These are phyloP conservation scores for Heliconius erato DNA, from an alignment of 2,888 invertebrate genomes.

Conservation along the genomic window DNA sequence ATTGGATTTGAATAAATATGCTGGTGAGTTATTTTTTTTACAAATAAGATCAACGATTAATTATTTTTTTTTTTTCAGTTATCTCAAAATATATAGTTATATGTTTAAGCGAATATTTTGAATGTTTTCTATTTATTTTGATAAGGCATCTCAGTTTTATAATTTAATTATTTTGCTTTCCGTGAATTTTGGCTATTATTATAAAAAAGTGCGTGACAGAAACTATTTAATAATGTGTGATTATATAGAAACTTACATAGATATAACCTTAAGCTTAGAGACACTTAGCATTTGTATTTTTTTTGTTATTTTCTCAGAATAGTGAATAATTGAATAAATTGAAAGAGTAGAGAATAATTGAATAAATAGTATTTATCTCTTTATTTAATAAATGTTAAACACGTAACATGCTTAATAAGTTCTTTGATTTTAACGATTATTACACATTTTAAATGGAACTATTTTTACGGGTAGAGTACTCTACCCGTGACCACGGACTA, in stretches of 20 bases:
- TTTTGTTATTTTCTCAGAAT: neutral
- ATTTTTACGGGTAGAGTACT: too few relatives aligned
- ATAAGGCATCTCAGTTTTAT: neutral
- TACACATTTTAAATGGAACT: too few relatives aligned
- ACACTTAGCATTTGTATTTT: neutral
- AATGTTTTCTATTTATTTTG: neutral
- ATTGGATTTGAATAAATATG: slow-evolving; percentile 31
- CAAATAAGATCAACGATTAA: neutral
- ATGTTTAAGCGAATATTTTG: neutral
- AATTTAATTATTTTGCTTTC: neutral
- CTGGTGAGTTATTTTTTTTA: slow-evolving; percentile 7
- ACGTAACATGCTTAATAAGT: too few relatives aligned
- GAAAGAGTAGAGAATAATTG: neutral
- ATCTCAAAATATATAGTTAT: neutral
- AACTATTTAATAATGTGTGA: neutral
- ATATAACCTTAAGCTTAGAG: neutral
- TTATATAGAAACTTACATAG: neutral
- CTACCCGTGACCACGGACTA: too few relatives aligned
- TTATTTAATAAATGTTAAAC: neutral
- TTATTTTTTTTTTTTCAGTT: neutral
- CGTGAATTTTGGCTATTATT: slow-evolving; percentile 18
- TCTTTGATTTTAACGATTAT: too few relatives aligned
- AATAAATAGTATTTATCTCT: neutral
- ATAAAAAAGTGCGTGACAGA: slow-evolving; percentile 17
- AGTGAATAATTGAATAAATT: neutral